Evolutionary conservation across 2,113 vertebrate species (phyloP).

Genomic region (Noturus placidus): DNA sequence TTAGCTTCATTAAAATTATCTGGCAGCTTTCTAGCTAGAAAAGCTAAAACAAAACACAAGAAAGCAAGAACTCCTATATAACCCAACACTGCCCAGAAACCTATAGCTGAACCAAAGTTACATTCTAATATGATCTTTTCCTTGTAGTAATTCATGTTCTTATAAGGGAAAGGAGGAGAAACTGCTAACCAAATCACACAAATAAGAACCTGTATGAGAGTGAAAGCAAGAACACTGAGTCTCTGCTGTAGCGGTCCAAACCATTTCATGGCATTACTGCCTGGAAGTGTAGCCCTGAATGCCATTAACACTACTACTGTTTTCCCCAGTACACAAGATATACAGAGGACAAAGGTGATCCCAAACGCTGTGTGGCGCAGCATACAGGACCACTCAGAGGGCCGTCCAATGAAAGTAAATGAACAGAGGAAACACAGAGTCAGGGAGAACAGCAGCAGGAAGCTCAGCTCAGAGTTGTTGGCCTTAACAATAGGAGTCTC

Average conservation of each 20-base stretch:
- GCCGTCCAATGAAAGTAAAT: conserved; percentile 55
- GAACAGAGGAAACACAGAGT: neutral
- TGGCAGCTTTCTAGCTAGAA: conserved; percentile 54
- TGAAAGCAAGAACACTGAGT: neutral
- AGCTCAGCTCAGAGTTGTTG: conserved; percentile 70
- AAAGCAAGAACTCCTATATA: neutral
- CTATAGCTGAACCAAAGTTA: conserved; percentile 51
- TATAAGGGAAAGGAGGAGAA: conserved; percentile 62
- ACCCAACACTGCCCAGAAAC: neutral
- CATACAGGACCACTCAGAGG: conserved; percentile 71
- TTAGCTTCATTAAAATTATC: conserved; percentile 77
- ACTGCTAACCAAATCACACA: conserved; percentile 43
- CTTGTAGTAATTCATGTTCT: conserved; percentile 58
- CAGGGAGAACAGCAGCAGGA: conserved; percentile 60
- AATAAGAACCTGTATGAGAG: neutral
- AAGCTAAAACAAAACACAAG: neutral
- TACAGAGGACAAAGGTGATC: neutral
- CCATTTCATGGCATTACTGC: neutral
- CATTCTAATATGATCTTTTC: conserved; percentile 52
- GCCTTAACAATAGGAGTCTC: conserved; percentile 67
- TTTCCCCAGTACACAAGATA: neutral
- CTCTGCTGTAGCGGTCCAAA: neutral
- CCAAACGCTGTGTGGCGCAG: neutral
- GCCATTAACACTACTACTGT: neutral
- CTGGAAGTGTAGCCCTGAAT: neutral